Evolutionary conservation across 1,140 invertebrate species (phyloP).

Genomic region (Drosophila arawakana): DNA sequence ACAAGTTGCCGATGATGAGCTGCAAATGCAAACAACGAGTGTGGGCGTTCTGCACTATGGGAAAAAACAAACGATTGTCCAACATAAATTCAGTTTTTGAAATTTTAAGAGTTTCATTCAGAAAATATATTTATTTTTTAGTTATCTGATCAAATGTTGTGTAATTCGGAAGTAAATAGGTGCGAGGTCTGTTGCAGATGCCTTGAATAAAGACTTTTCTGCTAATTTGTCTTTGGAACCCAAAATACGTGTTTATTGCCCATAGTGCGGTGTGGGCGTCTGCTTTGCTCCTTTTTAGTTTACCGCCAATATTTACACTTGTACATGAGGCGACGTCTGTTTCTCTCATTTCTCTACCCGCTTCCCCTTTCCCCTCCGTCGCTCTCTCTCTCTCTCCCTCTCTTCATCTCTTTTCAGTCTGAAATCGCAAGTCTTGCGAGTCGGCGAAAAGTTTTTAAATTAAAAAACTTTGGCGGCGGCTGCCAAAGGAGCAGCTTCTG

Average conservation of each 20-base stretch:
- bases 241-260: too few species aligned
- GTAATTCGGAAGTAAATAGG: too few species aligned
- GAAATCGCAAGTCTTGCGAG: conserved; percentile 23
- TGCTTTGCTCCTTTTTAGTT: conserved; percentile 7
- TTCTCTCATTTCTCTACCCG: background rate
- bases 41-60: conserved; percentile 17
- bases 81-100: too few species aligned
- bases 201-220: too few species aligned
- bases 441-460: conserved; percentile 73
- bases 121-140: too few species aligned
- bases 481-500: conserved; percentile 48
- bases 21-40: background rate
- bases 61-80: too few species aligned
- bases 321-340: conserved; percentile 27
- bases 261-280: conserved; percentile 21
- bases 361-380: background rate
- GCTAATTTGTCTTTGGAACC: too few species aligned
- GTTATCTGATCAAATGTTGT: too few species aligned
- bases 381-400: background rate
- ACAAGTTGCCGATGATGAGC: conserved; percentile 37
- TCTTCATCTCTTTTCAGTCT: background rate
- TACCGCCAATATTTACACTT: conserved; percentile 68
- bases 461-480: conserved; percentile 74
- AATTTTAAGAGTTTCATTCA: too few species aligned
- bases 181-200: too few species aligned